Base-by-base conservation (phyloP, 2,888 invertebrate species). In the Apodemia zela region DNA sequence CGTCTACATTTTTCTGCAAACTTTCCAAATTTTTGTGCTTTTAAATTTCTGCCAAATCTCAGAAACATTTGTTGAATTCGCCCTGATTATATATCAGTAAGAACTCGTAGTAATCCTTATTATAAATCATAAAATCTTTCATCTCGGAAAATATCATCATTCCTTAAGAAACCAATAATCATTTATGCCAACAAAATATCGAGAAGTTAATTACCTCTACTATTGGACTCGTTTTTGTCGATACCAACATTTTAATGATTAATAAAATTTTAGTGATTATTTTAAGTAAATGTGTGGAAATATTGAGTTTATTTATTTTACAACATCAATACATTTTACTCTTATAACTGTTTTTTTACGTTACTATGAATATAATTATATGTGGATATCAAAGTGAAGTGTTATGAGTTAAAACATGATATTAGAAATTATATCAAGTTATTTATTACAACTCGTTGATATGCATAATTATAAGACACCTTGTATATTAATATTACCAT, bases 381-480 rank as follows among this genome's bases (percentile, higher is more conserved):
- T 18, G 49, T 54, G 62, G 58, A 63, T 63, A 63, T 59, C 62
- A 63, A 63, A 59, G 58, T 63, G 59, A 42, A 42, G 15, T 59
- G 58, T 59, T 29, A 59, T 63, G 54, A 54, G 54, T 54, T 51
- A 21, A 51, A 51, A 51, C 51, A 51, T 51, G 51, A 51, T 21
- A 21, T 51, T 51, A 51, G 51, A 63, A 54, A 65, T 68, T 64
- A 68, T 62, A 67, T 65, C 64, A 69, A 69, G 69, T 72, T 21
- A 71, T 75, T 75, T 80, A 79, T 82, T 86, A 87, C 81, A 81
- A 81, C 88, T 90, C 87, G 89, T 89, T 90, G 90, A 90, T 90
- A 90, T 90, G 90, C 90, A 90, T 90, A 87, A 85, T 87, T 83
- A 80, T 89, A 90, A 90, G 90, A 90, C 90, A 90, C 90, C 88